Percentiles rank a stretch among this genome's conserved stretches.
Evolutionary conservation across 2,113 vertebrate species (phyloP).

Genomic region (Nyctibius bracteatus): DNA sequence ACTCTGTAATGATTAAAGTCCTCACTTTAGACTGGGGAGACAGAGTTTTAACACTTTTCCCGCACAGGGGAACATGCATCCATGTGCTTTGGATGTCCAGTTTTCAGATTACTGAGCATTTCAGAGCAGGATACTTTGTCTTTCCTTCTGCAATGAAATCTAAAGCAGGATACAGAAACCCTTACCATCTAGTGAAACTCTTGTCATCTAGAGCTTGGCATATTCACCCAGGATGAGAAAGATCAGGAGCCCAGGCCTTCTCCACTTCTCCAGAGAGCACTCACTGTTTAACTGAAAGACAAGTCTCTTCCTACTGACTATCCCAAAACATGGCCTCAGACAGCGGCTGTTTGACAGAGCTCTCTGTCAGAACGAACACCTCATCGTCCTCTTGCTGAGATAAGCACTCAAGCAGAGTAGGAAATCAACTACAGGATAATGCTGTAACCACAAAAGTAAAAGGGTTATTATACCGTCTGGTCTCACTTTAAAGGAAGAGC

Average conservation of each 20-base stretch:
- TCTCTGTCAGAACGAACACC: neutral
- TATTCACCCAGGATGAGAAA: neutral
- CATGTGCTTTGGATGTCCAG: neutral
- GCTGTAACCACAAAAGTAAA: slow-evolving; percentile 22
- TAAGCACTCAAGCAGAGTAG: neutral
- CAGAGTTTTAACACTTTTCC: neutral
- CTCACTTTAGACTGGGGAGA: neutral
- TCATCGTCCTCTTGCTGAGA: neutral
- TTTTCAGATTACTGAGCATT: neutral
- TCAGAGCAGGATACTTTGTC: neutral
- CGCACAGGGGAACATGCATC: neutral
- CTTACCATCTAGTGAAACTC: neutral
- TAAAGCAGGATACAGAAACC: neutral
- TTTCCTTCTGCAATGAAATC: neutral
- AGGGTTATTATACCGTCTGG: neutral
- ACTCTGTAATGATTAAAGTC: neutral
- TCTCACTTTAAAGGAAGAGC: slow-evolving; percentile 1
- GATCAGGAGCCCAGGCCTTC: neutral
- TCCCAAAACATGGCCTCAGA: neutral
- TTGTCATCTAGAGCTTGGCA: neutral
- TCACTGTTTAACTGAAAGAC: neutral
- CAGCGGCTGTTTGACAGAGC: neutral
- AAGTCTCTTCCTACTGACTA: neutral
- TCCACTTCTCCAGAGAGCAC: neutral
- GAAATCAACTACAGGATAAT: neutral